Evolutionary conservation across 2,797 vertebrate species (phyloP).

Genomic region (Bryconaethiops microstoma): DNA sequence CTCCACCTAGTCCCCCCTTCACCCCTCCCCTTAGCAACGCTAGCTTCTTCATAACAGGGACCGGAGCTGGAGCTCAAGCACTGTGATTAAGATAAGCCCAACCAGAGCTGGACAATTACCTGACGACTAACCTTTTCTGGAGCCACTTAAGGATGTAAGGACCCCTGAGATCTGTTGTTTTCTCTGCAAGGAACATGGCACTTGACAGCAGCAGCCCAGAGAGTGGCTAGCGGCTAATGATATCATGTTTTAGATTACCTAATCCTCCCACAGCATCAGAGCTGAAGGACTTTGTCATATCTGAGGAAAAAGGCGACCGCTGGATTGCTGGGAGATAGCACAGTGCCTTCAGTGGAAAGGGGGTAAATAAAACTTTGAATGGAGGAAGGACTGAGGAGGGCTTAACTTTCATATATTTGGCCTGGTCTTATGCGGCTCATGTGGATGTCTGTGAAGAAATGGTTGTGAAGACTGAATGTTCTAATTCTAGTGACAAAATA

Average conservation of each 20-base stretch:
- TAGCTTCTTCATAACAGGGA: conserved; percentile 72
- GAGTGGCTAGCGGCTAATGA: conserved; percentile 37
- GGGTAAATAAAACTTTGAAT: conserved; percentile 19
- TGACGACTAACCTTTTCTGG: conserved; percentile 80
- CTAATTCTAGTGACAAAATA: not conserved
- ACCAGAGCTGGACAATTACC: conserved; percentile 81
- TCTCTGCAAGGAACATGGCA: conserved; percentile 69
- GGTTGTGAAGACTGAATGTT: not conserved
- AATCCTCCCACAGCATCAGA: conserved; percentile 74
- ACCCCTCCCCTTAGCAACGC: conserved; percentile 50
- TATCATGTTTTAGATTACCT: conserved; percentile 70
- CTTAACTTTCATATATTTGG: not conserved
- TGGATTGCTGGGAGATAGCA: conserved; percentile 61
- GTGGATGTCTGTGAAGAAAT: not conserved
- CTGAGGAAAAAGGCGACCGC: conserved; percentile 71
- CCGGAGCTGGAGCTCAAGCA: conserved; percentile 70
- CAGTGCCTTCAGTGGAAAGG: conserved; percentile 26
- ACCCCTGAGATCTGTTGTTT: conserved; percentile 73
- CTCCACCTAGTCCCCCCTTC: conserved; percentile 43
- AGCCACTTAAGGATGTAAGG: conserved; percentile 78
- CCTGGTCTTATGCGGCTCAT: not conserved
- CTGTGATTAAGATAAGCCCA: conserved; percentile 78
- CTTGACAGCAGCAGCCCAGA: conserved; percentile 63
- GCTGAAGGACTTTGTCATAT: conserved; percentile 73
- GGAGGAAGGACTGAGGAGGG: not conserved